These are phyloP conservation scores for Scrobipalpa atriplicella DNA, from an alignment of 2,888 invertebrate genomes.

Conservation along the genomic window DNA sequence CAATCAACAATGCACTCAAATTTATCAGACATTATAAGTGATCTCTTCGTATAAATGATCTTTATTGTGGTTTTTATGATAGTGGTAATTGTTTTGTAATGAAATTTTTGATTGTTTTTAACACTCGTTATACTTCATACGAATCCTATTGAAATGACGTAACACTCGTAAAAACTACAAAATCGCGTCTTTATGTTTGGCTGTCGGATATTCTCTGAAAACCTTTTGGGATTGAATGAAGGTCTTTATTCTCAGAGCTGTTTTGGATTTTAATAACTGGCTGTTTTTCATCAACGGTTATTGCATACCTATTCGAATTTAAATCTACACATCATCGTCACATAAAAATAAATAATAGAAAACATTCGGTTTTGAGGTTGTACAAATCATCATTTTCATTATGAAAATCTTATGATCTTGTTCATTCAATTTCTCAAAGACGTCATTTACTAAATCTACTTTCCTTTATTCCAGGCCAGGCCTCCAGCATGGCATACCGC, in stretches of 20 bases:
- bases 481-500: slow-evolving; percentile 69
- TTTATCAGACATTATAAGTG: too few species aligned
- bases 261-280: neutral
- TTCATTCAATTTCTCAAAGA: neutral
- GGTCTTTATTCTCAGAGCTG: slow-evolving; percentile 2
- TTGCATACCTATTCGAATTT: too few species aligned
- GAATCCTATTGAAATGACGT: slow-evolving; percentile 45
- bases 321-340: too few species aligned
- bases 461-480: neutral
- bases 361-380: too few species aligned
- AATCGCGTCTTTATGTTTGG: neutral
- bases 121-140: slow-evolving; percentile 30
- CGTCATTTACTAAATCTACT: neutral
- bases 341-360: too few species aligned
- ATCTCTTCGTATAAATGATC: too few species aligned
- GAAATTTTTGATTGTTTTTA: slow-evolving; percentile 32
- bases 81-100: neutral
- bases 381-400: too few species aligned
- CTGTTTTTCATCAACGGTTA: neutral
- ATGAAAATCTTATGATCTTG: too few species aligned
- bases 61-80: neutral
- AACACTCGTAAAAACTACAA: slow-evolving; percentile 33
- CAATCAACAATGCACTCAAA: too few species aligned
- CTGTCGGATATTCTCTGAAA: neutral
- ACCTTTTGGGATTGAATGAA: neutral